Conservation (phyloP, 2,888 invertebrate species). For the Macrophya annulata region DNA sequence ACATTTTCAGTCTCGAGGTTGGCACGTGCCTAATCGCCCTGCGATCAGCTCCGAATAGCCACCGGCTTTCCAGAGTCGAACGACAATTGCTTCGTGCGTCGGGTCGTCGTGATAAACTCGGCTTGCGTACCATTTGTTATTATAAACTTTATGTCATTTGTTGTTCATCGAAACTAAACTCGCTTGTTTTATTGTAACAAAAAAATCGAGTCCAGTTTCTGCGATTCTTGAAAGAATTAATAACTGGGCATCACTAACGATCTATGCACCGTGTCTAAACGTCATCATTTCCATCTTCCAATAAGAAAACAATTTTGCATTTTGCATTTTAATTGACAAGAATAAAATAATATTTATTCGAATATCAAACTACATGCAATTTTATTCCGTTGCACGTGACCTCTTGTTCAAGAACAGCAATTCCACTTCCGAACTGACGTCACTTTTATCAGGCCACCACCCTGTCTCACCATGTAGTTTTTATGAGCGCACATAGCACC, state of each 20-base stretch:
- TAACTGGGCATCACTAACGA: background rate
- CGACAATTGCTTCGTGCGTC: constrained; percentile 45
- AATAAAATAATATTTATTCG: background rate
- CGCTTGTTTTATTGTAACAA: background rate
- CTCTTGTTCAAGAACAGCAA: too few relatives aligned
- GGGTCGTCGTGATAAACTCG: constrained; percentile 21
- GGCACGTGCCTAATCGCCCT: constrained; percentile 47
- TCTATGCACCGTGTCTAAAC: background rate
- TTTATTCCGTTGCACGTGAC: background rate
- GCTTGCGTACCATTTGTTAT: background rate
- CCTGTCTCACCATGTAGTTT: background rate
- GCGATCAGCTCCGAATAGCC: constrained; percentile 47
- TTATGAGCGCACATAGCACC: background rate
- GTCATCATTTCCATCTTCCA: background rate
- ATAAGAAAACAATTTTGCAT: background rate
- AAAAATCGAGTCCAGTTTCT: background rate
- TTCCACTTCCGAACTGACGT: too few relatives aligned
- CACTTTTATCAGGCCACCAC: too few relatives aligned
- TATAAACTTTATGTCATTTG: background rate
- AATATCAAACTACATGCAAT: background rate
- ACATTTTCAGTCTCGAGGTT: constrained; percentile 36
- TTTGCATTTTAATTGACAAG: background rate
- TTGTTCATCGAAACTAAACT: background rate
- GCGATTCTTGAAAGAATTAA: background rate
- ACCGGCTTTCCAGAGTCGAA: constrained; percentile 7